Conservation (phyloP, 2,113 vertebrate species). For the Balaeniceps rex region DNA sequence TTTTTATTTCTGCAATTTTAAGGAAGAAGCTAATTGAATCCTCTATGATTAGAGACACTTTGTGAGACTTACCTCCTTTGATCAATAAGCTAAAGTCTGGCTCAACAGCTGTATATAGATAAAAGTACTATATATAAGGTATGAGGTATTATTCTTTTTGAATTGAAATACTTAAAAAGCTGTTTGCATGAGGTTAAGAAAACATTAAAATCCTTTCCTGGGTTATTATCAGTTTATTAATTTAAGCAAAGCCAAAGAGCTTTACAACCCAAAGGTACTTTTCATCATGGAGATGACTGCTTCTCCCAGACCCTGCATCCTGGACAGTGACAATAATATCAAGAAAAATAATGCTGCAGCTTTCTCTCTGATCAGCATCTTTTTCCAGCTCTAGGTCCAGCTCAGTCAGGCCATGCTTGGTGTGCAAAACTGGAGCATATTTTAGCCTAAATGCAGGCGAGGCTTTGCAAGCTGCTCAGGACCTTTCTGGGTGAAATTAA, state of each 20-base stretch:
- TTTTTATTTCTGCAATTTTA: neutral
- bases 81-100: neutral
- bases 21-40: neutral
- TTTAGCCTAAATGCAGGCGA: neutral
- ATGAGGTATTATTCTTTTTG: slow-evolving; percentile 5
- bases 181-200: slow-evolving; percentile 32
- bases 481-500: neutral
- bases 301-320: neutral
- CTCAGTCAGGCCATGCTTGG: neutral
- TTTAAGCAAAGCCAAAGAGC: slow-evolving; percentile 34
- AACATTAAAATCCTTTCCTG: slow-evolving; percentile 33
- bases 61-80: neutral
- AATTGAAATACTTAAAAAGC: slow-evolving; percentile 24
- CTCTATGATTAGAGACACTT: neutral
- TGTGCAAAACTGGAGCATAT: neutral
- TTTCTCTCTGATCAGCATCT: neutral
- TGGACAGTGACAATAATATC: neutral
- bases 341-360: neutral
- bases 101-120: slow-evolving; percentile 23
- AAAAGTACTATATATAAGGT: neutral
- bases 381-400: neutral
- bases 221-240: slow-evolving; percentile 24
- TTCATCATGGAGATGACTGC: neutral
- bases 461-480: neutral
- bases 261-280: slow-evolving; percentile 8